Percentiles rank a stretch among this genome's conserved stretches.
These are phyloP conservation scores for Danionella dracula DNA, from an alignment of 2,797 vertebrate genomes.

Conservation along the genomic window DNA sequence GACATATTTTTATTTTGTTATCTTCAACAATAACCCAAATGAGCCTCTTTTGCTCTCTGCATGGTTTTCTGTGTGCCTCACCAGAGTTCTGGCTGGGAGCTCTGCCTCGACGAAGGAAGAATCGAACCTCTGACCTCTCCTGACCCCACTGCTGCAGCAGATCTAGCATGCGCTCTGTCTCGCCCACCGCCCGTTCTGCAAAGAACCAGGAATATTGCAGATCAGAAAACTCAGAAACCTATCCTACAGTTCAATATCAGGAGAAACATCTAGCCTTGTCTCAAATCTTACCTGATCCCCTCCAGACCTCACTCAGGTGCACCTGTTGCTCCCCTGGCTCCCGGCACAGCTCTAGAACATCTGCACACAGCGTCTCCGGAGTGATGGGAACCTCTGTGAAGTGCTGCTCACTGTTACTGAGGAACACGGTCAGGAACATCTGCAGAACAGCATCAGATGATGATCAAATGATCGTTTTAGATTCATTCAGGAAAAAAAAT, in stretches of 20 bases:
- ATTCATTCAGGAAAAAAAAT: too few relatives aligned
- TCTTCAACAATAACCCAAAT: too few relatives aligned
- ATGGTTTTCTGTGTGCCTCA: slow-evolving; percentile 46
- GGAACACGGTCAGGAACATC: slow-evolving; percentile 84
- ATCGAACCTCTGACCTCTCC: slow-evolving; percentile 83
- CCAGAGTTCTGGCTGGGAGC: slow-evolving; percentile 75
- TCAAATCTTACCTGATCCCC: slow-evolving; percentile 78
- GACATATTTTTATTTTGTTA: too few relatives aligned
- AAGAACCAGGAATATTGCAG: not conserved
- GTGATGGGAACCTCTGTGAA: slow-evolving; percentile 97
- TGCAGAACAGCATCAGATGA: not conserved
- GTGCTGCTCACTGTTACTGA: slow-evolving; percentile 98
- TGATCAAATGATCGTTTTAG: too few relatives aligned
- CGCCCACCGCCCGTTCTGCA: slow-evolving; percentile 82
- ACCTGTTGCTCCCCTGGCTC: slow-evolving; percentile 88
- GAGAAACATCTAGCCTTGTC: too few relatives aligned
- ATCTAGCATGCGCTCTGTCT: slow-evolving; percentile 89
- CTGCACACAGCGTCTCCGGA: slow-evolving; percentile 86
- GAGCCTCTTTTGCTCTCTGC: too few relatives aligned
- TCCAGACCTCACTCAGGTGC: slow-evolving; percentile 91
- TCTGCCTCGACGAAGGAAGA: slow-evolving; percentile 89
- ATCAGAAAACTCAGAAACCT: not conserved
- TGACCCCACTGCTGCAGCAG: slow-evolving; percentile 85
- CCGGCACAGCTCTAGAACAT: slow-evolving; percentile 94
- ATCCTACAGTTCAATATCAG: not conserved